These are phyloP conservation scores for Cuculus canorus DNA, from an alignment of 2,797 vertebrate genomes.

Conservation along the genomic window DNA sequence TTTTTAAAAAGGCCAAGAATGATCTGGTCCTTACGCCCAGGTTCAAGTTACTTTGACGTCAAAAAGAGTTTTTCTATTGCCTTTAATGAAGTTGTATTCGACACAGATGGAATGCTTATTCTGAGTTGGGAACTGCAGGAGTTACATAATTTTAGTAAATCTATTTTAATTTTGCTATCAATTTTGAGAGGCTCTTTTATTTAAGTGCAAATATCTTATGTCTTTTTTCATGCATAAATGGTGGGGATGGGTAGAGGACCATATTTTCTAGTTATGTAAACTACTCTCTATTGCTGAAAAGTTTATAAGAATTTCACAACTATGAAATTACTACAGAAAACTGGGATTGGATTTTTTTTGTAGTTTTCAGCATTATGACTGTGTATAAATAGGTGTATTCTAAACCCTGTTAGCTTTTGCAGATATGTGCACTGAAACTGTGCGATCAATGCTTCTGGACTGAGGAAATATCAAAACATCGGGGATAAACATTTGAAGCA, in stretches of 20 bases:
- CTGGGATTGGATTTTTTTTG: not conserved
- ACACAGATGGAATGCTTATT: not conserved
- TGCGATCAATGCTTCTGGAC: not conserved
- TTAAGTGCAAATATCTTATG: not conserved
- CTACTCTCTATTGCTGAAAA: not conserved
- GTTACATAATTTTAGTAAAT: not conserved
- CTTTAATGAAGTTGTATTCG: not conserved
- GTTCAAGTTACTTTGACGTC: not conserved
- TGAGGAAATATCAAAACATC: not conserved
- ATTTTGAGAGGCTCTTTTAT: not conserved
- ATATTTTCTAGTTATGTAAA: not conserved
- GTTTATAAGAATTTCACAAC: not conserved
- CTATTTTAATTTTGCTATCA: not conserved
- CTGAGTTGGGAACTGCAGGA: not conserved
- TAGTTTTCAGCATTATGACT: not conserved
- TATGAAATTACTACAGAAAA: not conserved
- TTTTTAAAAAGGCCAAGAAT: not conserved
- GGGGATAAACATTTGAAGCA: not conserved
- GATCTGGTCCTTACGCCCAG: not conserved
- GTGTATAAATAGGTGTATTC: not conserved
- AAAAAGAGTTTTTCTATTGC: not conserved
- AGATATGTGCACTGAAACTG: not conserved
- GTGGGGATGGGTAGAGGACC: not conserved
- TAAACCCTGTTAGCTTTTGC: not conserved
- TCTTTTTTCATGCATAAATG: not conserved